Conservation (phyloP, 1,140 invertebrate genomes). For the Macrobrachium rosenbergii region DNA sequence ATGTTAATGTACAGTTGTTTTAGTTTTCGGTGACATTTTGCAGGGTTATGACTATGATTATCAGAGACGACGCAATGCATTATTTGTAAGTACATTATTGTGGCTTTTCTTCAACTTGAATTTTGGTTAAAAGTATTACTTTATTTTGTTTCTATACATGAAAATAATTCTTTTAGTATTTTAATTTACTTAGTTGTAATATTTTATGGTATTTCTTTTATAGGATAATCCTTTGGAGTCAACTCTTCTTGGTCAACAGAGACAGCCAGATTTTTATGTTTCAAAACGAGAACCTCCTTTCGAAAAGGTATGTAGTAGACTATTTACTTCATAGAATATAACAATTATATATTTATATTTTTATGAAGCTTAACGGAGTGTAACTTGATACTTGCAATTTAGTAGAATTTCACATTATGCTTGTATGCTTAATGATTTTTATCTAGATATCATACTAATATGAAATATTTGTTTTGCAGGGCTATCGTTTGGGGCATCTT, state of each 20-base stretch:
- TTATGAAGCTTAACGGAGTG: no score
- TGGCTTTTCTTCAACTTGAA: no score
- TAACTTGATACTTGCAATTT: background rate
- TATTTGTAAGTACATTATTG: constrained; percentile 45
- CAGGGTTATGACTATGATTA: constrained; percentile 57
- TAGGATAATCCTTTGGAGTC: constrained; percentile 47
- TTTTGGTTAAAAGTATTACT: no score
- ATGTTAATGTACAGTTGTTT: constrained; percentile 7
- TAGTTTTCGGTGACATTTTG: background rate
- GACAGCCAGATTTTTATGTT: constrained; percentile 37
- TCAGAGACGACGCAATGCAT: constrained; percentile 35
- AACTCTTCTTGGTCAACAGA: background rate
- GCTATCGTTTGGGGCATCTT: constrained; percentile 75
- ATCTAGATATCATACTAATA: no score
- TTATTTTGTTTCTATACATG: background rate
- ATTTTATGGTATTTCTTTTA: background rate
- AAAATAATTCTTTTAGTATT: background rate
- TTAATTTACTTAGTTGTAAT: background rate
- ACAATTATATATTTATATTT: no score
- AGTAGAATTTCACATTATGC: no score
- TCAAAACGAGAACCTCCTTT: constrained; percentile 58
- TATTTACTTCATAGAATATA: background rate
- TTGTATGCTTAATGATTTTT: no score
- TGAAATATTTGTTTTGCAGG: constrained; percentile 26
- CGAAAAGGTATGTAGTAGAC: constrained; percentile 40